Base-by-base conservation (phyloP, 2,888 invertebrate genomes). In the Drosophila paucipuncta region DNA sequence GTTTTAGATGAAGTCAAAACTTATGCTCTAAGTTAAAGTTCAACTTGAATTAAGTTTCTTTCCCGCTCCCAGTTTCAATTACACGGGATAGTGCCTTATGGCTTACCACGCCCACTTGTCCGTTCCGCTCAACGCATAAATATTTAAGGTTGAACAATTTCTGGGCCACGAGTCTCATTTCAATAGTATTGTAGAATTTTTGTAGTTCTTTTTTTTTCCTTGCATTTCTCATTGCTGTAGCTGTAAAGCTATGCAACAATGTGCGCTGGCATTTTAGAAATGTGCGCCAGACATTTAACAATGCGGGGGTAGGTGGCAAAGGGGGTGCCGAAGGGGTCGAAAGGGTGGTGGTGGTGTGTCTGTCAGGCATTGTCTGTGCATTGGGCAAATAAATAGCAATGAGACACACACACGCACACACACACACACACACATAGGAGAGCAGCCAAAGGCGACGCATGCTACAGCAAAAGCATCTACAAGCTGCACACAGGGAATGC, bases 211-310 rank as follows among this genome's bases (percentile, higher is more conserved):
- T 70, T 68, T 43, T 47, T 3, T 47, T n/a, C 68, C 68, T 60
- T 28, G 74, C 62, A 69, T 70, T 74, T 74, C 50, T 57, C 47
- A 47, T 16, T 22, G 47, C 47, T 47, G 47, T 9, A 35, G 33
- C 47, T 60, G 53, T n/a, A 47, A 72, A 70, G 70, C 70, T 61
- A 43, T 68, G 63, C 54, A 74, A 78, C 82, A 77, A 87, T 85
- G 77, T 66, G 82, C 87, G 68, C 75, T 76, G 90, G 90, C 77
- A 87, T 87, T 82, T 79, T 18, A 90, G 70, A 67, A 87, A 87
- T 87, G 84, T 86, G 82, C 84, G 76, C 64, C 75, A 79, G 83
- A 78, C 88, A 25, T 78, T 69, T 52, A 68, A 65, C 68, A 79
- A 72, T 66, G 63, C 49, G 33, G 25, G 18, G 35, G 18, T 13